Base-by-base conservation (phyloP, 2,888 invertebrate species). In the Leptinotarsa rubiginosa region DNA sequence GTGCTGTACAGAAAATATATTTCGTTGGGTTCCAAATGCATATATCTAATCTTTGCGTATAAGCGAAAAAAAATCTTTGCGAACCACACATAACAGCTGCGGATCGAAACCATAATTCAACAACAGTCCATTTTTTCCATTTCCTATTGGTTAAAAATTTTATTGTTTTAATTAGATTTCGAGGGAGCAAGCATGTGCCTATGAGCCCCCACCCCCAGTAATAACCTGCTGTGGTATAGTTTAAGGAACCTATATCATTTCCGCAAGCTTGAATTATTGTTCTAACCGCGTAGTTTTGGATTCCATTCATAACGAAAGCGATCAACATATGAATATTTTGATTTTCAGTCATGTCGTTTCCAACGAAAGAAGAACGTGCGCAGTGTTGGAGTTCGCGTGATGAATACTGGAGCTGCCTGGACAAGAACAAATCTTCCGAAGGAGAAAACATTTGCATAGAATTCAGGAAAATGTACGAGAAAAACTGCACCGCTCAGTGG, bases 401-500 rank as follows among this genome's bases (percentile, higher is more conserved):
- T 89, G 90, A 91, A 71, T 97, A 95, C 87, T 98, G 97, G 97
- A 92, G 93, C 83, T 98, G 98, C 88, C 89, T 98, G 82, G 95
- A 96, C 86, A 89, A 90, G 77, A 91, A 90, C 78, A 86, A 92
- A 82, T 89, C 91, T 69, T 71, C 70, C 31, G 73, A 72, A 4
- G 91, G 92, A 83, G 93, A 92, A 70, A 89, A 89, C 81, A 87
- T 88, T 70, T 97, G 97, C 87, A 87, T 88, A 77, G 90, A 93
- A 83, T 88, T 95, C 81, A 92, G 96, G 79, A 91, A 93, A 88
- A 80, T 92, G 69, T 96, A 94, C 86, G 95, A 95, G 89, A 90
- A 91, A 76, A 92, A 92, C 31, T 97, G 96, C 85, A 94, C 96
- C 1, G 87, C 91, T 1, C 94, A 95, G 87, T 96, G 97, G 98